These are phyloP conservation scores for Macrophya alboannulata DNA, from an alignment of 2,888 invertebrate genomes.

Conservation along the genomic window DNA sequence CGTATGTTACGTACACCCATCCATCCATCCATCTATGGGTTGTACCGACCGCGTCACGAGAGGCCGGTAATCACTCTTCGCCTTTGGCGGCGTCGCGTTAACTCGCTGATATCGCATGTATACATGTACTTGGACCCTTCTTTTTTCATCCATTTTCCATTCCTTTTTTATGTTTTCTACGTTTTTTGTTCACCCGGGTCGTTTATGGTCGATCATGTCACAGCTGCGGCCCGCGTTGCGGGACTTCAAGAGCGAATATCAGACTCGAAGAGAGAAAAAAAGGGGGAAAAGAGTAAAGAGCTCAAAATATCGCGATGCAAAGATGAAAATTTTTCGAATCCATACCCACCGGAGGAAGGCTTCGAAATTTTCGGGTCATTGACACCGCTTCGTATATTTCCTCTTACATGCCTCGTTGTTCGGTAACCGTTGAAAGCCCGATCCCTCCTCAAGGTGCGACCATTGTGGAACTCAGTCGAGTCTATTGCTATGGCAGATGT, in stretches of 20 bases:
- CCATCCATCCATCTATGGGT: background rate
- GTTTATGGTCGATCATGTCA: slow-evolving; percentile 7
- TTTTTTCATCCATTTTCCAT: background rate
- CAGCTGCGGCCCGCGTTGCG: background rate
- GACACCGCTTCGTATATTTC: background rate
- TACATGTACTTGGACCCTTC: background rate
- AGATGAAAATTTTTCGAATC: too few species aligned
- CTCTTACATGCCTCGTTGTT: background rate
- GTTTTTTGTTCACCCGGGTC: background rate
- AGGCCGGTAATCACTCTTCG: slow-evolving; percentile 38
- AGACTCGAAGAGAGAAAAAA: background rate
- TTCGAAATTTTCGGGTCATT: slow-evolving; percentile 1
- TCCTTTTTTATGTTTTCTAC: background rate
- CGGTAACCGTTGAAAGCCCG: slow-evolving; percentile 46
- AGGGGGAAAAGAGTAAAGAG: background rate
- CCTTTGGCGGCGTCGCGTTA: slow-evolving; percentile 51
- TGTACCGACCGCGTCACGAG: background rate
- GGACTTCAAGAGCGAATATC: background rate
- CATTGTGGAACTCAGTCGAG: background rate
- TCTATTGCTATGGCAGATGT: slow-evolving; percentile 45
- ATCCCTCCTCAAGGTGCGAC: slow-evolving; percentile 46
- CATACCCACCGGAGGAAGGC: too few species aligned
- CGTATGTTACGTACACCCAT: background rate
- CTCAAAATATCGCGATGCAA: background rate
- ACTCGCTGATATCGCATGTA: slow-evolving; percentile 12